Evolutionary conservation across 1,140 invertebrate species (phyloP), one percentile per base, ranked within the genome.

Genomic region (Drosophila parvula): DNA sequence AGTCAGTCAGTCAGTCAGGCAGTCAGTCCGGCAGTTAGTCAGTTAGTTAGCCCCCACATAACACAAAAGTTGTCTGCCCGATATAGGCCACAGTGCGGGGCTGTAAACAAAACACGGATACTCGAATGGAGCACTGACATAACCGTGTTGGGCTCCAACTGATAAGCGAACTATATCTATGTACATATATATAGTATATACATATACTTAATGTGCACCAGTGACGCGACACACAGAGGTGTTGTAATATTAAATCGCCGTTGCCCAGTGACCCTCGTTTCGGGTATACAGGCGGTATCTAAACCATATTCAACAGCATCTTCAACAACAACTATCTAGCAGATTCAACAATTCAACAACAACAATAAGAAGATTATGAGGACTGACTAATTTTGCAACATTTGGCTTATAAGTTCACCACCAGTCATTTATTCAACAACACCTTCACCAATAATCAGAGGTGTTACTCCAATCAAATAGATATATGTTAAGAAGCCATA

Each of bases 31-130:
- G 27, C 0, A 12, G 34, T 51, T 5, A 38, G 27, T 41, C 9
- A 38, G 22, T 48, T 11, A 9, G 40, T 48, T 41, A 50, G 51
- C 61, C 53, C 63, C 48, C 51, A 69, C 62, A 67, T 28, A 38
- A n/a, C 38, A 55, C 30, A 69, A 50, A 53, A 67, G 65, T 67
- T 51, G 65, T 44, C 62, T 67, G 38, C 61, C 62, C 65, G 62
- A 69, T 69, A 67, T 69, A 67, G 61, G 65, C 38, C 65, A 69
- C 65, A 32, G 32, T 65, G 65, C 45, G 61, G 61, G 61, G 32
- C 65, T 53, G 65, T 45, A 67, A 69, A 67, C 65, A 69, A 68
- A 68, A 64, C 60, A 7, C 44, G 64, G 44, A 48, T 41, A 64
- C 64, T 16, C 60, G 36, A 22, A 38, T 14, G 36, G 45, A 41